Base-by-base conservation (phyloP, 2,888 invertebrate species). In the Drosophila rellima region DNA sequence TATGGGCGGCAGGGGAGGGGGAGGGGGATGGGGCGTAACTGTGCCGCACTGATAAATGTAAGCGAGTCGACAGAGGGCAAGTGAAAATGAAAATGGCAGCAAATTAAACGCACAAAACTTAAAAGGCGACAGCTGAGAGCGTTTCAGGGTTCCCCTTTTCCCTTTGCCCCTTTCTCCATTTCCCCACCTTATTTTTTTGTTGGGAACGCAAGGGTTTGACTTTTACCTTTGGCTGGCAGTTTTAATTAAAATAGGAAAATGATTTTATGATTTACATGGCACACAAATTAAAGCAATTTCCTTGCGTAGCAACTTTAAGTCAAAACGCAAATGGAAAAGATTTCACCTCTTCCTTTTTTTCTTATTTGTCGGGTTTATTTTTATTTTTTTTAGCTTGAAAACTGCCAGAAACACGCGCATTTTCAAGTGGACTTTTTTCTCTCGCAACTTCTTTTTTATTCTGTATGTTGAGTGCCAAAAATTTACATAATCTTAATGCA, bases 401-500 rank as follows among this genome's bases (percentile, higher is more conserved):
- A 79, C 66, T 89, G 88, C 75, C 89, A 85, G 74, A 82, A 87
- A 81, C 89, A 89, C 76, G 83, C 88, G 85, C 78, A 65, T 74
- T 87, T 83, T 73, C 69, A 62, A 79, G 71, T 74, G 62, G 37
- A 44, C 47, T 72, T 64, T 63, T 57, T 61, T 50, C 47, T 56
- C n/a, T 26, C 26, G 13, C 26, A 26, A 1, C 44, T 35, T 35
- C 8, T 17, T 35, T 17, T 45, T n/a, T n/a, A 20, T 26, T 29
- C 13, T 37, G 44, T 17, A 51, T 40, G 63, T 20, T 55, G 68
- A 63, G 67, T 69, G 66, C 67, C 61, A 62, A 48, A 67, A 88
- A 82, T 86, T 89, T 88, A 69, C 89, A 89, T 86, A 86, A 86
- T 89, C 86, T 85, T 89, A 89, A 89, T 89, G 86, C 81, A 77